Percentiles rank a stretch among this genome's conserved stretches.
phyloP scores from a whole-genome alignment of 2,797 vertebrate genomes.

The Girardinus metallicus region DNA sequence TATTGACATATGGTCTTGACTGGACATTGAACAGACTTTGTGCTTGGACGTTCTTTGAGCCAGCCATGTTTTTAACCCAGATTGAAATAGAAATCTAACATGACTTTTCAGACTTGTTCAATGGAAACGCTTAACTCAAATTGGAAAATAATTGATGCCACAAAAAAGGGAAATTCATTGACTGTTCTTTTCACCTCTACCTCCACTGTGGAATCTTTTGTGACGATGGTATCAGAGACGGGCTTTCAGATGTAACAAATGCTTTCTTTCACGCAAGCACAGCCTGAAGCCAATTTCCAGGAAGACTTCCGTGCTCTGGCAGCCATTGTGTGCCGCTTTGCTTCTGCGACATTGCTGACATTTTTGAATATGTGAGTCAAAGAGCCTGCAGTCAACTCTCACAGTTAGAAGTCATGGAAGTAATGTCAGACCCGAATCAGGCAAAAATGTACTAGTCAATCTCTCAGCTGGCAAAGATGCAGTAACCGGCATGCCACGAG shows the following conservation, averaged over 20 bases:
- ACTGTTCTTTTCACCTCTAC: constrained; percentile 5
- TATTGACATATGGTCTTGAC: not conserved
- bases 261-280: constrained; percentile 44
- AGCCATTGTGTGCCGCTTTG: constrained; percentile 50
- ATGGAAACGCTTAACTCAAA: constrained; percentile 13
- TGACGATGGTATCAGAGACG: constrained; percentile 23
- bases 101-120: not conserved
- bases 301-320: constrained; percentile 16
- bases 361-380: constrained; percentile 53
- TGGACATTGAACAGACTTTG: not conserved
- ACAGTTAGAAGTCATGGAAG: constrained; percentile 40
- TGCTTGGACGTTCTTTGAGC: not conserved
- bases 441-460: constrained; percentile 46
- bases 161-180: not conserved
- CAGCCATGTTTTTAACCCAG: not conserved
- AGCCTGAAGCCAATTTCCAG: constrained; percentile 50
- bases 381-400: constrained; percentile 53
- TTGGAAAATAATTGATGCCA: constrained; percentile 13
- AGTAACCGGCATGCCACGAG: constrained; percentile 23
- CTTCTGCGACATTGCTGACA: constrained; percentile 49
- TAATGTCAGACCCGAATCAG: constrained; percentile 43
- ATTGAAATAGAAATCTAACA: not conserved
- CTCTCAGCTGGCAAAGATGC: constrained; percentile 26
- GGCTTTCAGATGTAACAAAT: constrained; percentile 28
- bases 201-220: constrained; percentile 15